Percentiles rank a stretch among this genome's conserved stretches.
These are phyloP conservation scores for Campoletis raptor DNA, from an alignment of 2,888 invertebrate genomes.

Conservation along the genomic window DNA sequence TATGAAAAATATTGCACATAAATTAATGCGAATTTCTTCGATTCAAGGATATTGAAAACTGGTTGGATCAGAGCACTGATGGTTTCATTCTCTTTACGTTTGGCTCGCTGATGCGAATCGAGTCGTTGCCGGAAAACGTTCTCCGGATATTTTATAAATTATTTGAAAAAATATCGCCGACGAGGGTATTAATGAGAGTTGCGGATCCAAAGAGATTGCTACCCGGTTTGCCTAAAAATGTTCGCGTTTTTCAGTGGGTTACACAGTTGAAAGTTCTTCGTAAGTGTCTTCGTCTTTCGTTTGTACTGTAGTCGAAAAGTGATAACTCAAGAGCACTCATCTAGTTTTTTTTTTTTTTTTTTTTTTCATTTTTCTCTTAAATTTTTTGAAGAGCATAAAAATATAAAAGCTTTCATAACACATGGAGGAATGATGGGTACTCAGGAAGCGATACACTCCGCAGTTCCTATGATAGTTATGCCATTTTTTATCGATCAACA, in stretches of 20 bases:
- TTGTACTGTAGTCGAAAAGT: not conserved
- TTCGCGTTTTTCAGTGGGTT: conserved; percentile 74
- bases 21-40: not conserved
- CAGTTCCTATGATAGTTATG: conserved; percentile 75
- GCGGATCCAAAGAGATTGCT: conserved; percentile 68
- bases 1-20: not conserved
- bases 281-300: conserved; percentile 56
- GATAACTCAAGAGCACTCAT: no score
- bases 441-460: conserved; percentile 74
- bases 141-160: conserved; percentile 72
- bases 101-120: conserved; percentile 77
- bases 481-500: conserved; percentile 75
- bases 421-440: conserved; percentile 6
- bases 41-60: conserved; percentile 75
- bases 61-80: conserved; percentile 75
- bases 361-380: no score
- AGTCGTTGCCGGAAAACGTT: conserved; percentile 73
- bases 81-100: conserved; percentile 79
- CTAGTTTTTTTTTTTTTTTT: no score
- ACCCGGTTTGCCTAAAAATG: conserved; percentile 75
- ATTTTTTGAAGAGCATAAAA: no score
- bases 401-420: no score
- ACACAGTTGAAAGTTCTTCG: conserved; percentile 77
- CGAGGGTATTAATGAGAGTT: conserved; percentile 76
- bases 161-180: conserved; percentile 75